These are phyloP conservation scores for Cepaea nemoralis DNA, from an alignment of 1,140 invertebrate genomes.

Conservation along the genomic window DNA sequence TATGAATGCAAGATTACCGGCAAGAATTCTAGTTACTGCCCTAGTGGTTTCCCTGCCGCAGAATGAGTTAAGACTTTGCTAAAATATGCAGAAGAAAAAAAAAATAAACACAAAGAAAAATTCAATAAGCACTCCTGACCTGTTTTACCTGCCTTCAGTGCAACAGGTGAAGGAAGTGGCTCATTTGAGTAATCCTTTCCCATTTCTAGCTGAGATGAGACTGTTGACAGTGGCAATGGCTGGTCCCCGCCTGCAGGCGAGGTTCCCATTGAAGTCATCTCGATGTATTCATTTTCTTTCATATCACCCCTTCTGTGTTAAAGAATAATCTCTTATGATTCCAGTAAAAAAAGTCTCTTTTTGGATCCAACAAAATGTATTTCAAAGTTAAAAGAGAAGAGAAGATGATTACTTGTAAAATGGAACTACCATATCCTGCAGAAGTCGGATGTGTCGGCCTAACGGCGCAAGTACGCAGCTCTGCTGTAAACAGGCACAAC, in stretches of 20 bases:
- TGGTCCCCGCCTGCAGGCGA: conserved; percentile 24
- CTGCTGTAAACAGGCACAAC: no score
- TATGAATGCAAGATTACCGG: no score
- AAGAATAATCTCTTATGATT: neutral
- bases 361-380: no score
- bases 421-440: no score
- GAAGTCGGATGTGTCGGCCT: no score
- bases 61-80: no score
- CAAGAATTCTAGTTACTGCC: no score
- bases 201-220: conserved; percentile 29
- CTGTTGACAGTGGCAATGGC: conserved; percentile 6
- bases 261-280: conserved; percentile 7
- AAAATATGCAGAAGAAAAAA: neutral
- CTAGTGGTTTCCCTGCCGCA: no score
- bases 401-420: no score
- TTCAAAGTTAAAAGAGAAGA: no score
- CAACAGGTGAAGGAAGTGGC: conserved; percentile 23
- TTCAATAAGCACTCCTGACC: conserved; percentile 9
- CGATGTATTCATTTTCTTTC: conserved; percentile 36
- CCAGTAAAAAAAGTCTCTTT: no score
- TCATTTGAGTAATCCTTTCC: conserved; percentile 36
- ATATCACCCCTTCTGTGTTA: conserved; percentile 12
- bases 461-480: no score
- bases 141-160: conserved; percentile 40
- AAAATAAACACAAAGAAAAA: neutral